phyloP scores from a whole-genome alignment of 2,113 vertebrate species.

The Datnioides undecimradiatus region DNA sequence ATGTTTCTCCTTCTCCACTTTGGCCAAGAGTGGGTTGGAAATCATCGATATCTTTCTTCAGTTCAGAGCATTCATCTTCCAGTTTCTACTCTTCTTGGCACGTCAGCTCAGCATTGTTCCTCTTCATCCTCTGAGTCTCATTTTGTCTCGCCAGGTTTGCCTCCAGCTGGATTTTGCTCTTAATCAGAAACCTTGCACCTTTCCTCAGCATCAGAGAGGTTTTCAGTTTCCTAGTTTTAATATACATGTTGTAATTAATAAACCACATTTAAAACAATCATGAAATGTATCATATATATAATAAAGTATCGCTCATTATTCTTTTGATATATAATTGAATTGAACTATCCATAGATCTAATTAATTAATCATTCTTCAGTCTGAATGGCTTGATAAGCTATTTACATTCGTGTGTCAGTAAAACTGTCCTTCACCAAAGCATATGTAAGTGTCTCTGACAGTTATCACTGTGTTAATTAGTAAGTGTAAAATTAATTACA shows the following conservation, averaged over 20 bases:
- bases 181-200: slow-evolving; percentile 69
- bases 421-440: no score
- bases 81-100: slow-evolving; percentile 81
- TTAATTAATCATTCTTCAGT: no score
- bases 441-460: no score
- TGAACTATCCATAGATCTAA: no score
- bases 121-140: slow-evolving; percentile 84
- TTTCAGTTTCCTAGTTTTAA: slow-evolving; percentile 63
- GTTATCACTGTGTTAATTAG: no score
- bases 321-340: no score
- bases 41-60: slow-evolving; percentile 18
- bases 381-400: no score
- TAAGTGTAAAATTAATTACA: no score
- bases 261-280: no score
- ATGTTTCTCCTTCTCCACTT: slow-evolving; percentile 21
- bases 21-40: slow-evolving; percentile 13
- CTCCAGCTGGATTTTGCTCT: slow-evolving; percentile 72
- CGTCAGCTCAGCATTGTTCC: slow-evolving; percentile 88
- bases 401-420: no score
- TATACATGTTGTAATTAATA: not conserved
- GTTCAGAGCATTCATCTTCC: slow-evolving; percentile 17
- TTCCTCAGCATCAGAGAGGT: slow-evolving; percentile 67
- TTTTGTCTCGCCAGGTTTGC: slow-evolving; percentile 81
- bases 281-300: no score
- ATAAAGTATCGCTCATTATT: no score